Evolutionary conservation across 2,797 vertebrate species (phyloP).

Genomic region (Rhinoraja longicauda): DNA sequence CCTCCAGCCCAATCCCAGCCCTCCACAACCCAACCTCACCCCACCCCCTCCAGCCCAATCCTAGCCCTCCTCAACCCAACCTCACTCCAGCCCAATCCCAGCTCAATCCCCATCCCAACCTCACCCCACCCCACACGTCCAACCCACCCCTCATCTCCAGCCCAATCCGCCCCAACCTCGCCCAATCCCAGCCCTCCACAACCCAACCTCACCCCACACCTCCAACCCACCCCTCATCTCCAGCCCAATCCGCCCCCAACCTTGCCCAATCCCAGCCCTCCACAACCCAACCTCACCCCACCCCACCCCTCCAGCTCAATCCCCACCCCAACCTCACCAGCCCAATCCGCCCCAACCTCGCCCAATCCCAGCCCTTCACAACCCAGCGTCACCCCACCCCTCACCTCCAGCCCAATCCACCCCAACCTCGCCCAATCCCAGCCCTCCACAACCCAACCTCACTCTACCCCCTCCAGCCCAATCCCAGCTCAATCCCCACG

Average conservation of each 20-base stretch:
- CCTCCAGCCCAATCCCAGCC: no score
- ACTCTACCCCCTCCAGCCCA: no score
- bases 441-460: background rate
- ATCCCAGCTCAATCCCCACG: rapidly evolving
- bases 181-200: background rate
- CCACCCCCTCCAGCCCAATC: background rate
- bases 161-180: background rate
- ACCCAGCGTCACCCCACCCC: background rate
- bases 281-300: background rate
- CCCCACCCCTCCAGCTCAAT: rapidly evolving
- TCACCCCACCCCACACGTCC: background rate
- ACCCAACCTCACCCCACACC: background rate
- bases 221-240: background rate
- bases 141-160: background rate
- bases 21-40: background rate
- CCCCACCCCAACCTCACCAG: rapidly evolving
- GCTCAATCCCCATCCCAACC: no score
- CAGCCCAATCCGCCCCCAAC: background rate
- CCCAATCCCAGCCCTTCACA: background rate
- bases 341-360: no score
- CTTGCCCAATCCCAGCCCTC: background rate
- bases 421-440: background rate
- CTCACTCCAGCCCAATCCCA: no score
- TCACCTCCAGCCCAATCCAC: background rate
- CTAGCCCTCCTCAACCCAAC: background rate